These are phyloP conservation scores for Peromyscus polionotus DNA, from an alignment of 2,113 vertebrate species.

Conservation along the genomic window DNA sequence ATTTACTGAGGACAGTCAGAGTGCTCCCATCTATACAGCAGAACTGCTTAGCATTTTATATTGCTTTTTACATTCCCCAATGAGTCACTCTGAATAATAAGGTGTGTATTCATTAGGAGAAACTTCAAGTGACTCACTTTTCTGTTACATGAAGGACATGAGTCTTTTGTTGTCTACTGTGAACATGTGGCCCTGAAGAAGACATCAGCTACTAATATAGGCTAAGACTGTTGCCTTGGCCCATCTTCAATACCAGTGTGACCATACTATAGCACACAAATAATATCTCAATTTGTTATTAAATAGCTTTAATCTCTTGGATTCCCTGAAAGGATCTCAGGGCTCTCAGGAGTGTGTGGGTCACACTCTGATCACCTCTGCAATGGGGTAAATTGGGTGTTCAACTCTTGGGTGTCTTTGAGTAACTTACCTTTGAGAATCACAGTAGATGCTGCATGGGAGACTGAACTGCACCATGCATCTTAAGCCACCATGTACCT, in stretches of 20 bases:
- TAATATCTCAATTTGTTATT: neutral
- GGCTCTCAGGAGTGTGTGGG: neutral
- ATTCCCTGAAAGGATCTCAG: neutral
- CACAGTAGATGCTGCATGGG: no score
- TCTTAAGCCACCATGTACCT: neutral
- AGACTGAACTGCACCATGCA: neutral
- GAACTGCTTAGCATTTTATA: neutral
- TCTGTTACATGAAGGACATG: conserved; percentile 23
- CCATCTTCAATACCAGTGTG: neutral
- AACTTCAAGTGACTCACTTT: conserved; percentile 28
- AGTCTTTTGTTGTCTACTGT: neutral
- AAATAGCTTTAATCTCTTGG: conserved; percentile 22
- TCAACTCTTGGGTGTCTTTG: neutral
- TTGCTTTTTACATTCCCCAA: neutral
- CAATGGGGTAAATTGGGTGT: neutral
- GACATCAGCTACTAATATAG: neutral
- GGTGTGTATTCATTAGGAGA: neutral
- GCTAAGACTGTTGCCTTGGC: neutral
- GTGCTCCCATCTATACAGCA: neutral
- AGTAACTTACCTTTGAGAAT: conserved; percentile 4
- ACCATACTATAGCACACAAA: neutral
- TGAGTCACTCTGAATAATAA: conserved; percentile 26
- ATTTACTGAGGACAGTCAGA: neutral
- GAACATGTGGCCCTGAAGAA: neutral
- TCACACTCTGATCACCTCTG: neutral